These are phyloP conservation scores for Chaetops frenatus DNA, from an alignment of 2,113 vertebrate species.

Conservation along the genomic window DNA sequence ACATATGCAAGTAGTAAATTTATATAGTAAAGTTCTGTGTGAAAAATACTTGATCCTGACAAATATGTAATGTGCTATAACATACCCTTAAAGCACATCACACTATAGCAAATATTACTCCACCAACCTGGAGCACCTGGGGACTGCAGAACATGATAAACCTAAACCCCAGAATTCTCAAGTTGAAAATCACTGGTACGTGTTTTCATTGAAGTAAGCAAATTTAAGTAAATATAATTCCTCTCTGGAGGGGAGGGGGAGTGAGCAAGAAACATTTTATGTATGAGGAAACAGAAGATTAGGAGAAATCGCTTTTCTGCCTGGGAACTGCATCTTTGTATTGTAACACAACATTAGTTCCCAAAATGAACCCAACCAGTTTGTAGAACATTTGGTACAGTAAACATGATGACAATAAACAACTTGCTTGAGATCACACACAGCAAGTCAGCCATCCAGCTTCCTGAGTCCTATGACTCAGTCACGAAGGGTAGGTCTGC, in stretches of 20 bases:
- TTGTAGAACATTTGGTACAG: slow-evolving; percentile 15
- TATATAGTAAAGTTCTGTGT: neutral
- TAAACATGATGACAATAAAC: slow-evolving; percentile 27
- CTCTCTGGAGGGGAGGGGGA: neutral
- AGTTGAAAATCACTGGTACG: neutral
- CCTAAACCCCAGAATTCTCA: neutral
- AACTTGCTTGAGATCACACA: slow-evolving; percentile 12
- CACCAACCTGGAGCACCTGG: neutral
- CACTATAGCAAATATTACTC: neutral
- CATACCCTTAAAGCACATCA: neutral
- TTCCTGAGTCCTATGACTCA: neutral
- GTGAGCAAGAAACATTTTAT: neutral
- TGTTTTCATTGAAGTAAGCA: neutral
- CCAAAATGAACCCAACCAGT: neutral
- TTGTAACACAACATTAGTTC: neutral
- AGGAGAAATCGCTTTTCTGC: neutral
- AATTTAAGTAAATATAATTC: neutral
- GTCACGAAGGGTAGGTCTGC: neutral
- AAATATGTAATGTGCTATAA: neutral
- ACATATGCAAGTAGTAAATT: neutral
- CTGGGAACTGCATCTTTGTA: neutral
- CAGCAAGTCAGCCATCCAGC: neutral
- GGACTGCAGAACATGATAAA: neutral
- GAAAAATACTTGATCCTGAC: neutral
- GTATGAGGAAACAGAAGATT: neutral